Evolutionary conservation across 2,113 vertebrate genomes (phyloP).

Genomic region (Perca schrenkii): DNA sequence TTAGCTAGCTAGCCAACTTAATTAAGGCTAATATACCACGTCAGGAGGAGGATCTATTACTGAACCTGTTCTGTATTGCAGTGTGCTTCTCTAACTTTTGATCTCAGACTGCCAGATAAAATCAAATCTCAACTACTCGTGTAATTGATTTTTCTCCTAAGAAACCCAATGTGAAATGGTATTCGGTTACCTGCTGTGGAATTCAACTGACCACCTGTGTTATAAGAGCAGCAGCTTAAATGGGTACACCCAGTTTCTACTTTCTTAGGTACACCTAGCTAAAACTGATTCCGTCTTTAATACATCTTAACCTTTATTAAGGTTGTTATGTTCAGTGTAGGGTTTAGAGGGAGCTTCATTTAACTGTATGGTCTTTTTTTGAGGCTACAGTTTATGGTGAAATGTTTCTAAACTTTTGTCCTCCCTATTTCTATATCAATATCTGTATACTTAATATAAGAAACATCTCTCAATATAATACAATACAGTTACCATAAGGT

Average conservation of each 20-base stretch:
- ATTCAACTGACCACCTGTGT: neutral
- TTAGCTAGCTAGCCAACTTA: slow-evolving; percentile 57
- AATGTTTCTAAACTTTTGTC: too few species aligned
- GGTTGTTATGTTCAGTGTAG: neutral
- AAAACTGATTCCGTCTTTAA: neutral
- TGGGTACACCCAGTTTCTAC: neutral
- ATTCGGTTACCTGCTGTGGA: neutral
- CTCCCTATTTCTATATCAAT: neutral
- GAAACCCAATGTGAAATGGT: neutral
- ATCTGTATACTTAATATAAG: neutral
- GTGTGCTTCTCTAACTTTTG: slow-evolving; percentile 2
- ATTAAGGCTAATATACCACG: slow-evolving; percentile 2
- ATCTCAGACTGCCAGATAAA: neutral
- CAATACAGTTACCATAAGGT: neutral
- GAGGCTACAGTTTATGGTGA: neutral
- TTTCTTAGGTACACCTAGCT: neutral
- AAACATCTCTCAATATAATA: neutral
- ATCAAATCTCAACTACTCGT: neutral
- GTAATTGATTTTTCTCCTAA: neutral
- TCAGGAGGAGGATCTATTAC: slow-evolving; percentile 38
- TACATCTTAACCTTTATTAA: too few species aligned
- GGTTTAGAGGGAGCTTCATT: neutral
- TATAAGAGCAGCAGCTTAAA: neutral
- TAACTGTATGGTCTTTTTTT: neutral
- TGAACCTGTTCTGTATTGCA: neutral